Conservation (phyloP, 1,140 invertebrate species). For the Drosophila albomicans region DNA sequence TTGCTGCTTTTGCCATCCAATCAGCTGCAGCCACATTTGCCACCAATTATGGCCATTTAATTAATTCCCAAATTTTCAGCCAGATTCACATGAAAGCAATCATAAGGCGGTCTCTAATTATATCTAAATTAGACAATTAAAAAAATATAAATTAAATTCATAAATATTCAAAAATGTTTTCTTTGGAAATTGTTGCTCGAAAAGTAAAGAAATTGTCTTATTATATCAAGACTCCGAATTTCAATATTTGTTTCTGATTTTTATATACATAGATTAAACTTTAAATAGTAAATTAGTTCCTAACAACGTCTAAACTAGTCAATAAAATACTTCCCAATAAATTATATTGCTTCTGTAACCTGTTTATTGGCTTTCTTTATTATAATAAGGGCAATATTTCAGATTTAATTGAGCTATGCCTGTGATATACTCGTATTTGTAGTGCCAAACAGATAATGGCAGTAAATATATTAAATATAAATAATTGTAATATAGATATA, state of each 20-base stretch:
- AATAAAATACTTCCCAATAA: no score
- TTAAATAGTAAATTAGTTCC: no score
- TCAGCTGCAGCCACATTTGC: constrained; percentile 2
- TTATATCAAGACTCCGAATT: no score
- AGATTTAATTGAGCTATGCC: not conserved
- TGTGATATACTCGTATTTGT: not conserved
- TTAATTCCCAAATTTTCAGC: constrained; percentile 9
- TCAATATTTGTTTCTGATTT: no score
- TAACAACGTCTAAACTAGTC: no score
- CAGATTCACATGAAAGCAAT: not conserved
- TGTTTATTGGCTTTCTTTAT: no score
- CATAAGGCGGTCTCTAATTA: not conserved
- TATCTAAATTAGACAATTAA: not conserved
- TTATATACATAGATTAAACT: no score
- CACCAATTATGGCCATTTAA: constrained; percentile 23
- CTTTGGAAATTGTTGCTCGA: no score
- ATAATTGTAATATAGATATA: not conserved
- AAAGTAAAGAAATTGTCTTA: no score
- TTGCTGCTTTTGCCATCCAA: constrained; percentile 16
- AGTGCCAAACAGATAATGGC: not conserved
- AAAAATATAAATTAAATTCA: not conserved
- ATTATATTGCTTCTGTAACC: no score
- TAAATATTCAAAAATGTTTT: not conserved
- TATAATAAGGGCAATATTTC: not conserved
- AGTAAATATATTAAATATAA: not conserved